These are phyloP conservation scores for Centroberyx gerrardi DNA, from an alignment of 2,797 vertebrate genomes.

Conservation along the genomic window DNA sequence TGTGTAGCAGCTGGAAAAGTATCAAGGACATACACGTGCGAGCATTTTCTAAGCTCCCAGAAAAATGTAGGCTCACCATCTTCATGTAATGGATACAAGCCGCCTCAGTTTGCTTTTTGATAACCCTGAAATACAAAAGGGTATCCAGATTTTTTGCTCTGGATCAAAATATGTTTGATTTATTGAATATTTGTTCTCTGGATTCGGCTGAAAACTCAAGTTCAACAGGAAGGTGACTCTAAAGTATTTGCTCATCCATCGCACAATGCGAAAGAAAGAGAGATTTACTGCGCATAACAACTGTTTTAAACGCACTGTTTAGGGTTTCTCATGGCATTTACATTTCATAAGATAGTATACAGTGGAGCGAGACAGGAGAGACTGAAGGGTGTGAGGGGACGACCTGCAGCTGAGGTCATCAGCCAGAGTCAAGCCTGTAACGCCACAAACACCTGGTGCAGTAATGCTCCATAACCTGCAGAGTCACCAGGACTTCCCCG, in stretches of 20 bases:
- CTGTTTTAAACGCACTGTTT: constrained; percentile 35
- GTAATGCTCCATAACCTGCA: background rate
- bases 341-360: constrained; percentile 4
- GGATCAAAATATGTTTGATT: background rate
- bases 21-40: constrained; percentile 69
- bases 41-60: constrained; percentile 65
- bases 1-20: constrained; percentile 75
- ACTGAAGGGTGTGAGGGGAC: background rate
- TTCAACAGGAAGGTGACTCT: constrained; percentile 4
- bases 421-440: constrained; percentile 9
- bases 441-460: constrained; percentile 31
- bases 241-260: constrained; percentile 12
- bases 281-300: constrained; percentile 29
- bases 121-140: constrained; percentile 17
- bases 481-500: background rate
- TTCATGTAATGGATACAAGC: constrained; percentile 64
- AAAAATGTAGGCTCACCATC: constrained; percentile 54
- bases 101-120: constrained; percentile 46
- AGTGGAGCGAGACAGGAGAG: background rate
- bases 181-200: constrained; percentile 25
- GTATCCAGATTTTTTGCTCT: constrained; percentile 12
- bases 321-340: constrained; percentile 4
- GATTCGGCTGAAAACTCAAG: constrained; percentile 1
- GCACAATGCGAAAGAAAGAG: background rate
- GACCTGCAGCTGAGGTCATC: constrained; percentile 23